Base-by-base conservation (phyloP, 2,797 vertebrate species). In the Emydoidea blandingii region DNA sequence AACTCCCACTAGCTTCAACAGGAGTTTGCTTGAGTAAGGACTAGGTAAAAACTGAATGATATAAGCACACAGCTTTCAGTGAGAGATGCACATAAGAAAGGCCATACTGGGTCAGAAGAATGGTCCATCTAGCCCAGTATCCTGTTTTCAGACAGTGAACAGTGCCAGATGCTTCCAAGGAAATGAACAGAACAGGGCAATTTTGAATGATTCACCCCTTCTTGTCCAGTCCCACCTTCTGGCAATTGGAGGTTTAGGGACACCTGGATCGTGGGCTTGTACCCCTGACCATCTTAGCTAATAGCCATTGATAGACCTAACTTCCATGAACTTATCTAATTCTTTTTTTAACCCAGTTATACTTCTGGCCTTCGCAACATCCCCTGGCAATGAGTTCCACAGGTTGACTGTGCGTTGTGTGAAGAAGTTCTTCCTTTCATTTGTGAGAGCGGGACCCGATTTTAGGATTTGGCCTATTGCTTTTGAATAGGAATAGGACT, bases 1-100 rank as follows among this genome's bases (percentile, higher is more conserved):
- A 5, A 83, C 29, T 2, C 0, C 50, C 88, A 37, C 44, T 92
- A 80, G 76, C 76, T 86, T 93, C 81, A 76, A 41, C 3, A 47
- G 44, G 14, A 89, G 44, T 65, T 41, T 85, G 81, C 65, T 49
- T 88, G 87, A 79, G 56, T 19, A 76, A 82, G 44, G 83, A 79
- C 31, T 27, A 29, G 25, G 11, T 0, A n/a, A 44, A 44, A n/a
- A 81, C 16, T 7, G 0, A n/a, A 86, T 8, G 62, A 50, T 50
- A n/a, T 56, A 56, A 50, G 16, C 1, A 18, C 81, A 37, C 59
- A 62, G 83, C 87, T 83, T 8, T 81, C 25, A 31, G 0, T 4
- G 59, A 84, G 1, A 34, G 10, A 1, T 53, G 4, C n/a, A 37
- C 12, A 2, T n/a, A 47, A 41, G 19, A 68, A 23, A 21, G 16